Conservation (phyloP, 2,888 invertebrate genomes). For the Caenorhabditis plicata region DNA sequence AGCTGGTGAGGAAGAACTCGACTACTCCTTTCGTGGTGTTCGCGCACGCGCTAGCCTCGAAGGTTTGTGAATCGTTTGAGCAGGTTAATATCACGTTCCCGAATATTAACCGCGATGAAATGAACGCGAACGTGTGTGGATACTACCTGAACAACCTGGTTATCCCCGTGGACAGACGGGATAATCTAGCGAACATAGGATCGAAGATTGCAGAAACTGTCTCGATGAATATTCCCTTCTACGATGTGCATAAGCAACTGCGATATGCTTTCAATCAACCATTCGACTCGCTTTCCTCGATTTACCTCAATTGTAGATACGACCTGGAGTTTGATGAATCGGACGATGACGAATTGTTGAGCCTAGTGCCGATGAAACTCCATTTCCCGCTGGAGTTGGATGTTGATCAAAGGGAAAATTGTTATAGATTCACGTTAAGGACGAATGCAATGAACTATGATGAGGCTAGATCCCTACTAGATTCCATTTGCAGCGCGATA, state of each 20-base stretch:
- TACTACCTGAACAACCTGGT: slow-evolving; percentile 54
- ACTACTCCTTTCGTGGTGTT: slow-evolving; percentile 24
- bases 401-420: slow-evolving; percentile 22
- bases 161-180: too few species aligned
- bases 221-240: too few species aligned
- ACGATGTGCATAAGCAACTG: too few species aligned
- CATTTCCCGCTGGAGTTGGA: slow-evolving; percentile 45
- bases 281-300: too few species aligned
- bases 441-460: not conserved
- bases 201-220: too few species aligned
- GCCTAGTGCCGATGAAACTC: slow-evolving; percentile 25
- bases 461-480: too few species aligned
- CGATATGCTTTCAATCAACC: too few species aligned
- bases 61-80: not conserved
- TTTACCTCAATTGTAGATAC: slow-evolving; percentile 58
- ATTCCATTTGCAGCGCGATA: too few species aligned
- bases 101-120: slow-evolving; percentile 27
- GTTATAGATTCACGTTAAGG: slow-evolving; percentile 15
- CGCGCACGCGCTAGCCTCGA: too few species aligned
- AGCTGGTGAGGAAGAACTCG: not conserved
- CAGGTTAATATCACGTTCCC: slow-evolving; percentile 43
- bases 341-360: slow-evolving; percentile 34
- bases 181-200: too few species aligned
- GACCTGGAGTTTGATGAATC: slow-evolving; percentile 40
- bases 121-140: slow-evolving; percentile 36